Evolutionary conservation across 2,113 vertebrate genomes (phyloP), one percentile per base, ranked within the genome.

Genomic region (Oreochromis spilurus): DNA sequence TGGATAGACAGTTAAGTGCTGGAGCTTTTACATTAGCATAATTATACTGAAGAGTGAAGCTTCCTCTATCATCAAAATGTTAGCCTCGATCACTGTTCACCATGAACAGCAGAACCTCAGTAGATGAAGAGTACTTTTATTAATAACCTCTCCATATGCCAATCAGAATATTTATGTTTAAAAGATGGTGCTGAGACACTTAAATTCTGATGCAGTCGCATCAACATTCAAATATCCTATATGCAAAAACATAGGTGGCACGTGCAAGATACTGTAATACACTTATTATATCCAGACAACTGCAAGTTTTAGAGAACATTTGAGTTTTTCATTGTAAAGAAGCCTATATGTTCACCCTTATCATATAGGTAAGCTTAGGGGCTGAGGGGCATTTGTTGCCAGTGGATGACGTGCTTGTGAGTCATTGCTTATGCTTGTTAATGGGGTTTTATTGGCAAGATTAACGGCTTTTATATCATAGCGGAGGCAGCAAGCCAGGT

Each of bases 381-480:
- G 89, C 91, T 88, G 81, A 91, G 94, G 94, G 70, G 40, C 87
- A 87, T 77, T 62, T 70, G 60, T 75, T n/a, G 79, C 94, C 80
- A 88, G 53, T 87, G 87, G 84, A 82, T 93, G 89, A 93, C 92
- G 86, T 89, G 88, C 90, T 92, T 87, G 90, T 90, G 94, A 85
- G 91, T 95, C 93, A 87, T 67, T 86, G 80, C 87, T 95, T 85
- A 88, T 90, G 92, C 93, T 93, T 95, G 94, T 90, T 94, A 94
- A 92, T 94, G 94, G 90, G 92, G 86, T 94, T 95, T 95, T 95
- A 95, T 94, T 93, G 94, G 93, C 94, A 95, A 90, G 90, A 94
- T 95, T 94, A 95, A 93, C 87, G 87, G 88, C 90, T 88, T 93
- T 96, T 95, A 96, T 96, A 96, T 93, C 92, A 88, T 91, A 81